These are phyloP conservation scores for Pristionchus mayeri DNA, from an alignment of 2,888 invertebrate species.

Conservation along the genomic window DNA sequence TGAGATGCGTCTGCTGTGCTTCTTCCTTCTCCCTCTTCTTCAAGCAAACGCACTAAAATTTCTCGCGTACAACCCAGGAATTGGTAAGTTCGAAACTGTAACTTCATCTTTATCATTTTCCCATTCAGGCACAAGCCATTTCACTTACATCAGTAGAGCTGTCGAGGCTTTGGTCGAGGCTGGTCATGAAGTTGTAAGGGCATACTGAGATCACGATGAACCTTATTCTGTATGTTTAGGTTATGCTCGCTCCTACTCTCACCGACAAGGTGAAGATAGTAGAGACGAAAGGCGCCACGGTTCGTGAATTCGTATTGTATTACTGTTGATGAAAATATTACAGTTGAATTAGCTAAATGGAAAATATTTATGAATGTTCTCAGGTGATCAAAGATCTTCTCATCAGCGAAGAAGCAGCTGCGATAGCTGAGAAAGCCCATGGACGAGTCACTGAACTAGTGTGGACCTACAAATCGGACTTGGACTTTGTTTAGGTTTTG, in stretches of 20 bases:
- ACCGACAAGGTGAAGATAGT: conserved; percentile 5
- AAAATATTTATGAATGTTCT: too few relatives aligned
- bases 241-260: neutral
- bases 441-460: neutral
- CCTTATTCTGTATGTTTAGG: neutral
- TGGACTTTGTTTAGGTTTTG: conserved; percentile 12
- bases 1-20: neutral
- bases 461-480: conserved; percentile 12
- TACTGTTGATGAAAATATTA: neutral
- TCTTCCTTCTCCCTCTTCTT: neutral
- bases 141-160: neutral
- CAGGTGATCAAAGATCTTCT: neutral
- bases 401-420: neutral
- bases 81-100: neutral
- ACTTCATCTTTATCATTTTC: neutral
- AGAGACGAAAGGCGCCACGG: neutral
- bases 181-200: conserved; percentile 25
- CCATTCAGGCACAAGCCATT: conserved; percentile 14
- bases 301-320: neutral
- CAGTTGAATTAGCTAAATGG: too few relatives aligned
- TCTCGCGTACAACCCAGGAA: conserved; percentile 29
- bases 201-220: too few relatives aligned
- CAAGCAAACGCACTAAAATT: conserved; percentile 6
- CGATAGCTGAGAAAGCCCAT: neutral
- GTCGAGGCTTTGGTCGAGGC: neutral